These are phyloP conservation scores for Bostrychus sinensis DNA, from an alignment of 2,113 vertebrate species.

Conservation along the genomic window DNA sequence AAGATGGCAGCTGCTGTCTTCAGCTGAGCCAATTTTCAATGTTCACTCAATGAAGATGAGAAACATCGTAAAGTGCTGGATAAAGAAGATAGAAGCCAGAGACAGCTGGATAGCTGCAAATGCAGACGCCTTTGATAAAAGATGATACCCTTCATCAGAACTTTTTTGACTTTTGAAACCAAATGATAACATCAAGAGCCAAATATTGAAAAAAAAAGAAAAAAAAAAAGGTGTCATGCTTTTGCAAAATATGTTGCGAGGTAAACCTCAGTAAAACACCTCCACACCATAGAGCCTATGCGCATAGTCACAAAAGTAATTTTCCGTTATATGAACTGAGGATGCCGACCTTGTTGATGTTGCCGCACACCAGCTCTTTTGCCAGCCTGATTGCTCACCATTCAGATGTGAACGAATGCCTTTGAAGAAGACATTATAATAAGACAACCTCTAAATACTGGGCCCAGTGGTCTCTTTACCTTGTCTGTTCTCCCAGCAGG, in stretches of 20 bases:
- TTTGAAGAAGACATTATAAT: constrained; percentile 52
- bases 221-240: constrained; percentile 34
- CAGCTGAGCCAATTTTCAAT: constrained; percentile 65
- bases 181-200: constrained; percentile 42
- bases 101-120: constrained; percentile 16
- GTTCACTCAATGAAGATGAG: constrained; percentile 45
- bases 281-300: constrained; percentile 52
- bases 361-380: constrained; percentile 53
- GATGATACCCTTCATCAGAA: constrained; percentile 19
- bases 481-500: constrained; percentile 38
- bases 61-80: constrained; percentile 20
- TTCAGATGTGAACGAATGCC: constrained; percentile 68
- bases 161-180: constrained; percentile 28
- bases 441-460: constrained; percentile 75
- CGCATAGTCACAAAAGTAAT: constrained; percentile 36
- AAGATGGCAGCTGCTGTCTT: constrained; percentile 65
- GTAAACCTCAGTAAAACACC: constrained; percentile 48
- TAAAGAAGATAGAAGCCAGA: constrained; percentile 32
- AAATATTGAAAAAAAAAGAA: constrained; percentile 46
- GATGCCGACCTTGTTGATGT: constrained; percentile 48
- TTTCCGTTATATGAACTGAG: constrained; percentile 53
- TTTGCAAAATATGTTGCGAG: constrained; percentile 48
- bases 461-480: constrained; percentile 69
- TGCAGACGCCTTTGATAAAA: constrained; percentile 23
- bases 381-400: constrained; percentile 29